These are phyloP conservation scores for Melipona beecheii DNA, from an alignment of 2,888 invertebrate genomes.

Conservation along the genomic window DNA sequence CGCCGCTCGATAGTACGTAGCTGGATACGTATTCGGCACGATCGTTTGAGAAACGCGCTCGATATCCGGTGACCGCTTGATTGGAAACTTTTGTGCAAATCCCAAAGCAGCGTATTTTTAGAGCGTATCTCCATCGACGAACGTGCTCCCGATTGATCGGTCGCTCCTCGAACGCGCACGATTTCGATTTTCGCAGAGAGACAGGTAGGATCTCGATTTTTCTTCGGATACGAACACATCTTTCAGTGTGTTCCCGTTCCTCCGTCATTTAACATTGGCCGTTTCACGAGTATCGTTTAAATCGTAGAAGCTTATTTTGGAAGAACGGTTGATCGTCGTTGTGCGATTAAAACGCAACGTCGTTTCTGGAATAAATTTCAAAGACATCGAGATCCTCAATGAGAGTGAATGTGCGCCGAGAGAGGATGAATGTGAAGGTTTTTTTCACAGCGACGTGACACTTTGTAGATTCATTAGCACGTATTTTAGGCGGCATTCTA, in stretches of 20 bases:
- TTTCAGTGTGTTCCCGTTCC: neutral
- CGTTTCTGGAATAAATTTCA: neutral
- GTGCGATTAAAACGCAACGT: neutral
- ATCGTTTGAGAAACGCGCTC: neutral
- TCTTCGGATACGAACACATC: neutral
- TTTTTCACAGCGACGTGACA: neutral
- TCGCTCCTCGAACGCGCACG: neutral
- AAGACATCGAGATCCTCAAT: too few species aligned
- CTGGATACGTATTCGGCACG: neutral
- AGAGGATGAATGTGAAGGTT: too few species aligned
- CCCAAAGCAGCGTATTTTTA: conserved; percentile 30
- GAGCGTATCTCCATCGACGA: neutral
- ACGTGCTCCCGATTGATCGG: conserved; percentile 3
- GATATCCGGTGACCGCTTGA: conserved; percentile 28
- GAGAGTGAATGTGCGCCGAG: too few species aligned
- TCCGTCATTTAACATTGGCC: neutral
- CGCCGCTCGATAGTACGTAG: neutral
- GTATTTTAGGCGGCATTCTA: neutral
- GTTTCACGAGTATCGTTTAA: neutral
- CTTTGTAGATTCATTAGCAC: neutral
- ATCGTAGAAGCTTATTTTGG: neutral
- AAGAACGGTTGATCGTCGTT: neutral
- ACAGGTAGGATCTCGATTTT: neutral
- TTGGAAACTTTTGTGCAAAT: conserved; percentile 33
- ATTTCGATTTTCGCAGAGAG: neutral